phyloP scores from a whole-genome alignment of 2,113 vertebrate genomes.

The Lycocorax pyrrhopterus region DNA sequence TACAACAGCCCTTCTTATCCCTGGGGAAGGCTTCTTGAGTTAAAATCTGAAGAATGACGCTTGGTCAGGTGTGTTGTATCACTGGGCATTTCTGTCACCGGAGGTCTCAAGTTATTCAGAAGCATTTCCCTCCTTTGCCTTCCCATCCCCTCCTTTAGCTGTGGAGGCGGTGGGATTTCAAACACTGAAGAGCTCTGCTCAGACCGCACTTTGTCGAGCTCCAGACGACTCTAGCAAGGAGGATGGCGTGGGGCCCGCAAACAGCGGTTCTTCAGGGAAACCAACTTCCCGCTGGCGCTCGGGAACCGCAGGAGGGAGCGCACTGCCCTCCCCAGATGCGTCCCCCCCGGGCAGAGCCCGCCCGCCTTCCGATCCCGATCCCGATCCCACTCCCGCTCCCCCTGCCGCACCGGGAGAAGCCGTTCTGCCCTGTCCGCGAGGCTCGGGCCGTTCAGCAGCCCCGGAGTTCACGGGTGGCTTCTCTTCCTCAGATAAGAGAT shows the following conservation, averaged over 20 bases:
- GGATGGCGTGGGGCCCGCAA: too few relatives aligned
- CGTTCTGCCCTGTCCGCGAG: not conserved
- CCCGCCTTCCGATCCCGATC: not conserved
- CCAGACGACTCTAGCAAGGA: too few relatives aligned
- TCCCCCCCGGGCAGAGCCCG: too few relatives aligned
- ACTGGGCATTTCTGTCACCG: not conserved
- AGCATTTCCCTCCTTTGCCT: not conserved
- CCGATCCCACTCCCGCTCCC: not conserved
- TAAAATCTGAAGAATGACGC: not conserved
- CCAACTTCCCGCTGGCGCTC: not conserved
- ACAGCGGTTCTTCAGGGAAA: not conserved
- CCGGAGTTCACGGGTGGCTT: not conserved
- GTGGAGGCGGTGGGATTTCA: not conserved
- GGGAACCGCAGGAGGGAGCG: not conserved
- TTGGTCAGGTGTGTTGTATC: not conserved
- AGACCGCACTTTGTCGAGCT: not conserved
- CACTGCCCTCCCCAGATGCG: not conserved
- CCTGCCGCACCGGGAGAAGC: not conserved
- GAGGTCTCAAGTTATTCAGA: not conserved
- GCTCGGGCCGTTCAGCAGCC: not conserved
- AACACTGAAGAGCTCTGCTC: not conserved
- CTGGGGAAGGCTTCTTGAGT: not conserved
- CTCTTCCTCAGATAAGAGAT: not conserved
- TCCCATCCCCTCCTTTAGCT: not conserved
- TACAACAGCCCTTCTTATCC: not conserved